A percentile compares a stretch with the other conserved stretches of the same genome.
These are phyloP conservation scores for Invenusta paracnida DNA, from an alignment of 2,888 invertebrate genomes.

Conservation along the genomic window DNA sequence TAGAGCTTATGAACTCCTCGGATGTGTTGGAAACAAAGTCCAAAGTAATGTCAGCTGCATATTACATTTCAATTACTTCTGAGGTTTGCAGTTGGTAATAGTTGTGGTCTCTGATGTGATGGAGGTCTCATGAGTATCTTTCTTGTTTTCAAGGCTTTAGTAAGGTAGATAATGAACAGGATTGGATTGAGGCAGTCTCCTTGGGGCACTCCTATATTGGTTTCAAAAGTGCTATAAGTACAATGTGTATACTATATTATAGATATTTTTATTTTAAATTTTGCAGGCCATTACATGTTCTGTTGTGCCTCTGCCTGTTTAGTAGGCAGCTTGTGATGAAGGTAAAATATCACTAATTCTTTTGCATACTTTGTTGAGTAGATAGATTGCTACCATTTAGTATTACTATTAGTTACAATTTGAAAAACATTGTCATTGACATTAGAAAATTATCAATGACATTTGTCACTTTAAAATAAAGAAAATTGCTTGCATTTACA, in stretches of 20 bases:
- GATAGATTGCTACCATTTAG: no score
- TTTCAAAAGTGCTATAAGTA: conserved; percentile 18
- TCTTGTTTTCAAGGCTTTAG: conserved; percentile 7
- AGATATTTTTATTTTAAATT: not conserved
- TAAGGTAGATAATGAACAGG: conserved; percentile 39
- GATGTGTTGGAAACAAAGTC: not conserved
- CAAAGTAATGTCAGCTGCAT: not conserved
- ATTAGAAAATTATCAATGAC: no score
- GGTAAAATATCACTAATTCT: no score
- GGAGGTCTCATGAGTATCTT: not conserved
- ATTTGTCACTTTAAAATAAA: no score
- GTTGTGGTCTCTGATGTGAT: conserved; percentile 16
- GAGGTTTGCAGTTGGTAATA: conserved; percentile 7
- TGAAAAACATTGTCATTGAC: no score
- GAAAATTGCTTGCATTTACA: no score
- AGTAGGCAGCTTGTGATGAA: not conserved
- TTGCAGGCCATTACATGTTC: not conserved
- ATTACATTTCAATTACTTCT: not conserved
- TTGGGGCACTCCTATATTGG: conserved; percentile 40
- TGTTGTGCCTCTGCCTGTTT: not conserved
- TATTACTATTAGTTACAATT: no score
- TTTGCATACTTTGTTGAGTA: no score
- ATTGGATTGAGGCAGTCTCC: conserved; percentile 42
- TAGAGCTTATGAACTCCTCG: not conserved
- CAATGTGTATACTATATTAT: no score